Base-by-base conservation (phyloP, 2,888 invertebrate species). In the Brachypterus glaber region DNA sequence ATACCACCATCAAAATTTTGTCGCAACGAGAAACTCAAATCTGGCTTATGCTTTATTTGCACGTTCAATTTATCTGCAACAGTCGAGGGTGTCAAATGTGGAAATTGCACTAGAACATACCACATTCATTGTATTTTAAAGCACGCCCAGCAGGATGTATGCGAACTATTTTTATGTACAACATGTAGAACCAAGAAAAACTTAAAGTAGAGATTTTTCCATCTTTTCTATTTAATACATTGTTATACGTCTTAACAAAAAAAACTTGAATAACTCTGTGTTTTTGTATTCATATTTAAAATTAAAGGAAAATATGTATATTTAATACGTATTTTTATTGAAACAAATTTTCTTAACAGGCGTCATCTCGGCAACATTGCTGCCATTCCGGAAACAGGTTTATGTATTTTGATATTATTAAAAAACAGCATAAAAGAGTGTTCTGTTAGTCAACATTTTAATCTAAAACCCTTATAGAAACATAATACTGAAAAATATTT, bases 311-410 rank as follows among this genome's bases (percentile, higher is more conserved):
- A 21, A 21, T 21, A 21, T 21, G 21, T 21, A 21, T 21, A 7
- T 21, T 21, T 21, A 21, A 21, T 21, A 9, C 25, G 24, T 34
- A 24, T 17, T 34, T 34, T 21, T 21, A 21, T 21, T 21, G n/a
- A n/a, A n/a, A n/a, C n/a, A n/a, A n/a, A 11, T 7, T 11, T 29
- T 32, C 5, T 21, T 21, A 21, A 9, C 9, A 21, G 21, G 9
- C 21, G 21, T 21, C 21, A 21, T 21, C 21, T 21, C 21, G 21
- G 21, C 21, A 21, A 21, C 21, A 21, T 21, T 21, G 21, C 21
- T 9, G 21, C n/a, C n/a, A n/a, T n/a, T n/a, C n/a, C n/a, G n/a
- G n/a, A n/a, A n/a, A n/a, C n/a, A n/a, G n/a, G n/a, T n/a, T n/a
- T n/a, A n/a, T n/a, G n/a, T n/a, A n/a, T n/a, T n/a, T n/a, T n/a